A percentile compares a stretch with the other conserved stretches of the same genome.
Evolutionary conservation across 2,888 invertebrate species (phyloP).

Genomic region (Cheilosia vulpina): DNA sequence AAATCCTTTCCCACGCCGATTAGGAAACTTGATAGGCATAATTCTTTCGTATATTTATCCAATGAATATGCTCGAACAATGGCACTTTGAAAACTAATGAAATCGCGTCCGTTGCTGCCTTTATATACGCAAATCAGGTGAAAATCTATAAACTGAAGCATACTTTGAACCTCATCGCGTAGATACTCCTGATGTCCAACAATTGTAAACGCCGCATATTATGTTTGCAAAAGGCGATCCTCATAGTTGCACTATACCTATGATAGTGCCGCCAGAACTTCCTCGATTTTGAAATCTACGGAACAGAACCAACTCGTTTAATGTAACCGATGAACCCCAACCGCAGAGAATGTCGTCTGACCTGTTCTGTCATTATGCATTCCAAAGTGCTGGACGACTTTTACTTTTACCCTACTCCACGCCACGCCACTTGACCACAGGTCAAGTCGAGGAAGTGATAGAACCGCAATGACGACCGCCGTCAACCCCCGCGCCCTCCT

Average conservation of each 20-base stretch:
- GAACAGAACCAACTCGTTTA: background rate
- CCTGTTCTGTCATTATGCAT: conserved; percentile 65
- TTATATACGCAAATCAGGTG: conserved; percentile 35
- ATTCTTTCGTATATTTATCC: background rate
- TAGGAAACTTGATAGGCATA: background rate
- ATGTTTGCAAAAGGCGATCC: conserved; percentile 2
- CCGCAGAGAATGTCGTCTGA: conserved; percentile 69
- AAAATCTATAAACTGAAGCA: conserved; percentile 11
- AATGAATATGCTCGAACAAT: conserved; percentile 3
- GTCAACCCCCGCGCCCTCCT: conserved; percentile 47
- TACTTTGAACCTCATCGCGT: background rate
- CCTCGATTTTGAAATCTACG: too few relatives aligned
- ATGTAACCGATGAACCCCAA: conserved; percentile 59
- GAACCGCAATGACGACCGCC: conserved; percentile 36
- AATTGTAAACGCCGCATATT: background rate
- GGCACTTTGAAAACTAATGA: conserved; percentile 19
- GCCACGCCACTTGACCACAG: conserved; percentile 69
- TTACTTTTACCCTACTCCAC: conserved; percentile 61
- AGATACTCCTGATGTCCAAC: background rate
- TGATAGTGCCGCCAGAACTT: background rate
- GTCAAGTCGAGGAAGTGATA: conserved; percentile 73
- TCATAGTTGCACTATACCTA: background rate
- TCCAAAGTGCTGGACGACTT: conserved; percentile 65
- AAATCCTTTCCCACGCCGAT: too few relatives aligned
- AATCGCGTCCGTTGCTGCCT: background rate